Conservation (phyloP, 1,140 invertebrate genomes). For the Orchestia grillus region DNA sequence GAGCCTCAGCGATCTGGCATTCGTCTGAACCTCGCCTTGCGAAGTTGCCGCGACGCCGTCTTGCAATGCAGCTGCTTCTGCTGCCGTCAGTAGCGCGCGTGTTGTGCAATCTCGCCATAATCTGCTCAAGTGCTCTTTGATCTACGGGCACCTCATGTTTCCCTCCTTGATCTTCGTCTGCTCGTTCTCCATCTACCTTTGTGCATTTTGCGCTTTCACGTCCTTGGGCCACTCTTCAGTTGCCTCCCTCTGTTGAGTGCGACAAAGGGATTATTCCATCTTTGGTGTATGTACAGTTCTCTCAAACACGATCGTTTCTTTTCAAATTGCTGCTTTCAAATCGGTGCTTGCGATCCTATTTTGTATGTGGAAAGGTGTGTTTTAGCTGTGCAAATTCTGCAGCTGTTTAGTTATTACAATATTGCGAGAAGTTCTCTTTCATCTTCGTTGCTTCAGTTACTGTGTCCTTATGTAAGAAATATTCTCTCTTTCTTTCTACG, state of each 20-base stretch:
- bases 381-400: neutral
- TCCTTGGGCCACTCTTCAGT: neutral
- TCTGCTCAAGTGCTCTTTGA: slow-evolving; percentile 39
- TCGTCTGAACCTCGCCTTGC: neutral
- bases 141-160: neutral
- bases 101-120: neutral
- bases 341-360: neutral
- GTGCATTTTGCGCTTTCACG: neutral
- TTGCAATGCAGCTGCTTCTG: neutral
- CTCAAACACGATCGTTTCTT: neutral
- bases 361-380: neutral
- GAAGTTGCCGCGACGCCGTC: neutral
- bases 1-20: neutral
- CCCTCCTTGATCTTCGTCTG: neutral
- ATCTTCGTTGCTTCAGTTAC: neutral
- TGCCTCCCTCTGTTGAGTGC: neutral
- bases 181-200: neutral
- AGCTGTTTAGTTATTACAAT: neutral
- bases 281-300: neutral
- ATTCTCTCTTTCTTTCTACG: neutral
- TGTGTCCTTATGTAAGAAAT: neutral
- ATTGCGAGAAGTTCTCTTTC: neutral
- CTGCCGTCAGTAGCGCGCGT: neutral
- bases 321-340: neutral
- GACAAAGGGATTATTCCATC: neutral